A percentile compares a stretch with the other conserved stretches of the same genome.
Conservation (phyloP, 2,797 vertebrate species). For the Lutjanus argentimaculatus region DNA sequence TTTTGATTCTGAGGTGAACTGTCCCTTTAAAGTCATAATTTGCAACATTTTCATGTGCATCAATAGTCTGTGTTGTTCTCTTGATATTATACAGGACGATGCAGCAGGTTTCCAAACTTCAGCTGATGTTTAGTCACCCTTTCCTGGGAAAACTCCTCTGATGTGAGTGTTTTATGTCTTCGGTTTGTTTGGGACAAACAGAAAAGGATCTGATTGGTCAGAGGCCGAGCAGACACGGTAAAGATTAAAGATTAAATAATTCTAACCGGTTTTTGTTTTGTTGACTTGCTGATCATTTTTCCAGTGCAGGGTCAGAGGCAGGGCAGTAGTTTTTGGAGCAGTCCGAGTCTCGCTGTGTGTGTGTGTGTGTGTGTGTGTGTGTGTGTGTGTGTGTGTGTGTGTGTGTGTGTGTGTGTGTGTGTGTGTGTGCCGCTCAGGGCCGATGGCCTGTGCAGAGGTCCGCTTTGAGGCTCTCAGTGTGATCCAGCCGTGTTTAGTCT, state of each 20-base stretch:
- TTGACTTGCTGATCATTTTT: conserved; percentile 48
- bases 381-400: conserved; percentile 10
- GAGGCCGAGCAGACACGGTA: neutral
- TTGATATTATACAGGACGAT: neutral
- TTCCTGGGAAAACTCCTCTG: neutral
- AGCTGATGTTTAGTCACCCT: no score
- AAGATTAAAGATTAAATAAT: conserved; percentile 6
- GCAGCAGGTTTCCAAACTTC: neutral
- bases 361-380: conserved; percentile 10
- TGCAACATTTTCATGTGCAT: neutral
- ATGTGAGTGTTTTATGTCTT: neutral
- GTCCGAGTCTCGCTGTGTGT: conserved; percentile 28
- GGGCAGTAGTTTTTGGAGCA: conserved; percentile 57
- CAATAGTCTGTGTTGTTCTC: neutral
- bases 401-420: conserved; percentile 18
- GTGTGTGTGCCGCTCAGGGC: neutral
- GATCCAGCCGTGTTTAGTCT: conserved; percentile 80
- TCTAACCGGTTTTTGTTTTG: conserved; percentile 32
- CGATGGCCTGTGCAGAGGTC: conserved; percentile 34
- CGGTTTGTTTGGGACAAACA: conserved; percentile 4
- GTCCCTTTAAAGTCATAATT: neutral
- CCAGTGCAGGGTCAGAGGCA: conserved; percentile 61
- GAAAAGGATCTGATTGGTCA: neutral
- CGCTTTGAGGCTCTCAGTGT: conserved; percentile 75
- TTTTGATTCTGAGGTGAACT: no score